A percentile compares a stretch with the other conserved stretches of the same genome.
These are phyloP conservation scores for Asobara japonica DNA, from an alignment of 1,140 invertebrate species.

Conservation along the genomic window DNA sequence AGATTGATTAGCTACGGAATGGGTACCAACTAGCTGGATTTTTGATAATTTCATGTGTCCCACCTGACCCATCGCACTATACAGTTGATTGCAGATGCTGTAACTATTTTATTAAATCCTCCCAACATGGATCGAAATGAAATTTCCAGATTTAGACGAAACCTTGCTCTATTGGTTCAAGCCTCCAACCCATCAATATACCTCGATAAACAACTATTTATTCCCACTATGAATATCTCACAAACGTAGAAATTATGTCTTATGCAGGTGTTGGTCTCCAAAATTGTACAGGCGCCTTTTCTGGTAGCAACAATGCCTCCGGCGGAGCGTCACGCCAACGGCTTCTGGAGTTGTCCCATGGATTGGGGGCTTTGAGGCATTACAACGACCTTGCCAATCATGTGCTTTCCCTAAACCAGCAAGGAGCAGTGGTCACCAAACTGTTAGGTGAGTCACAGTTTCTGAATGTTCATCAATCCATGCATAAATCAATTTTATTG, in stretches of 20 bases:
- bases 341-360: conserved; percentile 74
- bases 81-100: too few relatives aligned
- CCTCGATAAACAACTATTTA: too few relatives aligned
- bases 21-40: too few relatives aligned
- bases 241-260: background rate
- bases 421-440: conserved; percentile 77
- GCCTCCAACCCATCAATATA: too few relatives aligned
- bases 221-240: background rate
- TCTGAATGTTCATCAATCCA: background rate
- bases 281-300: background rate
- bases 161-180: too few relatives aligned
- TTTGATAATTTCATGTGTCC: too few relatives aligned
- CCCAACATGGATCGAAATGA: too few relatives aligned
- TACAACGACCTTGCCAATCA: conserved; percentile 77
- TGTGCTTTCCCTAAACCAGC: conserved; percentile 73
- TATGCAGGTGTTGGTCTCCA: background rate
- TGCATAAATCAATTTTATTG: too few relatives aligned
- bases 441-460: conserved; percentile 68
- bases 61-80: too few relatives aligned
- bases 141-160: too few relatives aligned
- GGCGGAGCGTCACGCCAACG: conserved; percentile 60
- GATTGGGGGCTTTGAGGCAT: conserved; percentile 71
- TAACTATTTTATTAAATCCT: too few relatives aligned
- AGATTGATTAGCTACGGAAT: too few relatives aligned
- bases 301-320: conserved; percentile 7